Percentiles rank a stretch among this genome's conserved stretches.
Conservation (phyloP, 1,140 invertebrate genomes). For the Magallana angulata region DNA sequence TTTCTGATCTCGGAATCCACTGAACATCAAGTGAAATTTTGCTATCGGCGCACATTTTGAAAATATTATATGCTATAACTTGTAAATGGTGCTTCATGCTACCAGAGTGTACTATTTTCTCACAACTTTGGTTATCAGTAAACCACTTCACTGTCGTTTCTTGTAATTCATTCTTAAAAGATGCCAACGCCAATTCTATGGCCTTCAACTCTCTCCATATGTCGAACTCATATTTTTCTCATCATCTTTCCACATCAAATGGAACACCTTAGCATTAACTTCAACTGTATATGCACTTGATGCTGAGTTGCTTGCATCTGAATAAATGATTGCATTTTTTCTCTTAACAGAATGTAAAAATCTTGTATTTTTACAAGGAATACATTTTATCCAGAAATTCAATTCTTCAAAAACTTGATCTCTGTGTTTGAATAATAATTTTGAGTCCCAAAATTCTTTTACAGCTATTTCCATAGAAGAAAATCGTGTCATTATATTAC, state of each 20-base stretch:
- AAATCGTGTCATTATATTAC: constrained; percentile 42
- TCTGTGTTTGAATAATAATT: neutral
- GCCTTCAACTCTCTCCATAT: constrained; percentile 14
- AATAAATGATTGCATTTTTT: neutral
- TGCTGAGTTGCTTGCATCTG: constrained; percentile 28
- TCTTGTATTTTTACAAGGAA: neutral
- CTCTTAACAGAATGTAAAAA: neutral
- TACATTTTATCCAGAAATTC: neutral
- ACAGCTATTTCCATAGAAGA: neutral
- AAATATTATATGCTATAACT: too few relatives aligned
- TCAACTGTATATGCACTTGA: neutral
- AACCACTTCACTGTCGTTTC: too few relatives aligned
- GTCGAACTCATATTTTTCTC: neutral
- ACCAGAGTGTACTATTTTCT: neutral
- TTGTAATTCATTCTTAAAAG: too few relatives aligned
- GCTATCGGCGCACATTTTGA: neutral
- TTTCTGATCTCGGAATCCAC: neutral
- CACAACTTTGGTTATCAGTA: too few relatives aligned
- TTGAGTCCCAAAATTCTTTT: neutral
- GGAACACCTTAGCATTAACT: constrained; percentile 25
- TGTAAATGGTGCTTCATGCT: neutral
- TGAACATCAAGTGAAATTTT: neutral
- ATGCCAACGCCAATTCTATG: too few relatives aligned
- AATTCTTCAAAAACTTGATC: neutral
- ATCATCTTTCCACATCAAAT: neutral